Percentiles rank a stretch among this genome's conserved stretches.
Conservation (phyloP, 2,888 invertebrate genomes). For the Drosophila villosipedis region DNA sequence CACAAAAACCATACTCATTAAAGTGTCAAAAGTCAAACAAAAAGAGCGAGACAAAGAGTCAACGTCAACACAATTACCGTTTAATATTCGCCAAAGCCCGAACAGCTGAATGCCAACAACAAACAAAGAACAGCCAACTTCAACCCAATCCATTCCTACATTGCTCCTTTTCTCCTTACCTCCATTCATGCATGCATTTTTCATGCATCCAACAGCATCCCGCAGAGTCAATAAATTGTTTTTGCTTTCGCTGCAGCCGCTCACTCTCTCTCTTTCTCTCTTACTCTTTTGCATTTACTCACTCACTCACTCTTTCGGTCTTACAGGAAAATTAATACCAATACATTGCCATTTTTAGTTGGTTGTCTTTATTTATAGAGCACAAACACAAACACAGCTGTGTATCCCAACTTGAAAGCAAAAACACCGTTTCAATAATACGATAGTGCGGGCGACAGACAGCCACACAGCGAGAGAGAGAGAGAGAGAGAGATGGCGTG, state of each 20-base stretch:
- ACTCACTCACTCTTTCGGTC: constrained; percentile 3
- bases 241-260: constrained; percentile 39
- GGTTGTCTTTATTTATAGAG: constrained; percentile 75
- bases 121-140: not conserved
- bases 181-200: not conserved
- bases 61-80: constrained; percentile 59
- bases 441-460: constrained; percentile 38
- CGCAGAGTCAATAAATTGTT: constrained; percentile 38
- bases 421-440: constrained; percentile 61
- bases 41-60: constrained; percentile 37
- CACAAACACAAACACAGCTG: constrained; percentile 76
- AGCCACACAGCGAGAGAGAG: not conserved
- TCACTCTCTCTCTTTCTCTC: constrained; percentile 25
- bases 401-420: constrained; percentile 59
- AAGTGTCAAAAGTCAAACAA: constrained; percentile 14
- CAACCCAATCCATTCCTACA: constrained; percentile 11
- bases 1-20: constrained; percentile 29
- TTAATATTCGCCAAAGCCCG: constrained; percentile 27
- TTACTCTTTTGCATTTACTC: constrained; percentile 2
- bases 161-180: not conserved
- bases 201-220: constrained; percentile 20
- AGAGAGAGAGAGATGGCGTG: not conserved
- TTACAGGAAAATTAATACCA: constrained; percentile 53
- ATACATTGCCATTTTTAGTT: constrained; percentile 76
- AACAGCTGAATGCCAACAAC: not conserved